Base-by-base conservation (phyloP, 64 coral and sea anemone species). In the Orbicella faveolata region DNA sequence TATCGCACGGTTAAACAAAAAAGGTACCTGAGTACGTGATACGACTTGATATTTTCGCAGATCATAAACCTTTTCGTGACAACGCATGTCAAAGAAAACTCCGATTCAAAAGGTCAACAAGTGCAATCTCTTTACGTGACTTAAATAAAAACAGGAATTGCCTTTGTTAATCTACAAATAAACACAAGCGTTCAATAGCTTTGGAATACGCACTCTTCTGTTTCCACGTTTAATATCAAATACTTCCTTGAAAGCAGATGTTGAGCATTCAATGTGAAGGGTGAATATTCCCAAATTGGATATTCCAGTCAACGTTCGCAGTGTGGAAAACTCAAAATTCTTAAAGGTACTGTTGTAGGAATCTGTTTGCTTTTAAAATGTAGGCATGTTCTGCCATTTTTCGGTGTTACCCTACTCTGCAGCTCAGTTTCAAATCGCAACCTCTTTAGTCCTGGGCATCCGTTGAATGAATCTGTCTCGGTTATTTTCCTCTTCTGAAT, bases 71-170 rank as follows among this genome's bases (percentile, higher is more conserved):
- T 34, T 85, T 72, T 39, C 82, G 82, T 85, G 63, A 70, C 39
- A 26, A 6, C 12, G 10, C 39, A 52, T 20, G 63, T 36, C 16
- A 63, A 52, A 67, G 21, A 84, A n/a, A 26, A 52, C 13, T 35
- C 23, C 41, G 63, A 64, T 69, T 84, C 82, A 72, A n/a, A 18
- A 23, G 82, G 82, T 84, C 62, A 44, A 84, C 20, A 52, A 83
- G 63, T 6, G 39, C 65, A 84, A 84, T 84, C 37, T 44, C 67
- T 52, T 70, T 70, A 84, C 82, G 82, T 84, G 82, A 84, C 82
- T 72, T 52, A 36, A 44, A 84, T 10, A 70, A 72, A 10, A 84
- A 84, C 63, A 68, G 18, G 63, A 65, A 70, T 69, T 52, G 67
- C 37, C 37, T 67, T 66, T 63, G 35, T 41, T 41, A 52, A 72